Evolutionary conservation across 2,113 vertebrate genomes (phyloP).

Genomic region (Eonycteris spelaea): DNA sequence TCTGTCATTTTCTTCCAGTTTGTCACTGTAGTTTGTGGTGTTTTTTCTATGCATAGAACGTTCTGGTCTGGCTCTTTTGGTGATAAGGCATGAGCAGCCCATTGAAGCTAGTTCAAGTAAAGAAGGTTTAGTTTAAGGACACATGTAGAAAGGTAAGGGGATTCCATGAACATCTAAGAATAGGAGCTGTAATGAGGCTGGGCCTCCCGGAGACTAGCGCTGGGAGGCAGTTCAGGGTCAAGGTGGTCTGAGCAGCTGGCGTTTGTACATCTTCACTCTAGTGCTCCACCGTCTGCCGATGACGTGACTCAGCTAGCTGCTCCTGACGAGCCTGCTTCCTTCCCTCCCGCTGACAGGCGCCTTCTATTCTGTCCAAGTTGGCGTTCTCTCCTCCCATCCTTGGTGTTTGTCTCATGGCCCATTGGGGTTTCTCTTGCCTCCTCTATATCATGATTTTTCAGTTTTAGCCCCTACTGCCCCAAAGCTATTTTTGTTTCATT

Average conservation of each 20-base stretch:
- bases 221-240: neutral
- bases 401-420: neutral
- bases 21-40: neutral
- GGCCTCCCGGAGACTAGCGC: neutral
- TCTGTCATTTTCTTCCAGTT: neutral
- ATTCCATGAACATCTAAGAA: neutral
- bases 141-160: neutral
- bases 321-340: neutral
- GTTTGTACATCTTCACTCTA: neutral
- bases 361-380: neutral
- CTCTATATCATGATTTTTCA: neutral
- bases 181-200: neutral
- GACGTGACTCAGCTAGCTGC: neutral
- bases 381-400: neutral
- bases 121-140: neutral
- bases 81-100: neutral
- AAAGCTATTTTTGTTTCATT: neutral
- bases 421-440: neutral
- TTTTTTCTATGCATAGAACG: neutral
- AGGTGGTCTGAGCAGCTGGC: neutral
- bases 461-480: neutral
- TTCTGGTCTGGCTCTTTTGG: neutral
- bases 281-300: fast-evolving
- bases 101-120: neutral
- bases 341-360: neutral